A percentile compares a stretch with the other conserved stretches of the same genome.
Conservation (phyloP, 2,888 invertebrate species). For the Hydraecia micacea region DNA sequence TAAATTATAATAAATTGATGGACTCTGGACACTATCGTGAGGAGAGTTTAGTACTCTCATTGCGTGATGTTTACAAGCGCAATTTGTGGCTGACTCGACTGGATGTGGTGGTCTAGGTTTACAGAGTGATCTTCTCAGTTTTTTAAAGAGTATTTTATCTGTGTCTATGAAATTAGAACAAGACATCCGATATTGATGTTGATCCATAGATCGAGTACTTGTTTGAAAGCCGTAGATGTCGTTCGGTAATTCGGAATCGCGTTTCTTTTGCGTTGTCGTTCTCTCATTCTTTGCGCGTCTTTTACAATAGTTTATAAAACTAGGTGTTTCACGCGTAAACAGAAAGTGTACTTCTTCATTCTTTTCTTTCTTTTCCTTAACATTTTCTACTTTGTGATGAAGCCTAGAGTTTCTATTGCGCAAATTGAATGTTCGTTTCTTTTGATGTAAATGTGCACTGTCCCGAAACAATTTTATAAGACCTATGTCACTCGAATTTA, state of each 20-base stretch:
- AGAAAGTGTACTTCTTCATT: conserved; percentile 33
- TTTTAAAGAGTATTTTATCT: conserved; percentile 46
- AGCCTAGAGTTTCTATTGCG: conserved; percentile 39
- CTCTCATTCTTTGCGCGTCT: conserved; percentile 26
- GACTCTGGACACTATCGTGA: too few species aligned
- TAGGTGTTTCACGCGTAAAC: conserved; percentile 34
- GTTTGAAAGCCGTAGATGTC: conserved; percentile 65
- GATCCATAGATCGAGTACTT: conserved; percentile 42
- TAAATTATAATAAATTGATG: conserved; percentile 44
- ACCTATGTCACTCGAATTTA: conserved; percentile 41
- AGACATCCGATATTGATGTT: conserved; percentile 43
- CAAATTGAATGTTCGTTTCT: conserved; percentile 32
- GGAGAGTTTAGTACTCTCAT: conserved; percentile 40
- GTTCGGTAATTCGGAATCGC: conserved; percentile 29
- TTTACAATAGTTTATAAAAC: conserved; percentile 25
- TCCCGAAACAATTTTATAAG: conserved; percentile 24
- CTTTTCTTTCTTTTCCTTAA: conserved; percentile 22
- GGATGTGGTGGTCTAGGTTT: conserved; percentile 22
- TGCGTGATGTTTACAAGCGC: conserved; percentile 41
- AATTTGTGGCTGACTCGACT: background rate
- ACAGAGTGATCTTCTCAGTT: conserved; percentile 28
- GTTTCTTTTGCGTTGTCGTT: conserved; percentile 10
- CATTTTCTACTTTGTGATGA: conserved; percentile 27
- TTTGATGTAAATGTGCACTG: conserved; percentile 10
- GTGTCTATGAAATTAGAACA: conserved; percentile 44